Base-by-base conservation (phyloP, 2,797 vertebrate genomes). In the Propithecus perrieri region DNA sequence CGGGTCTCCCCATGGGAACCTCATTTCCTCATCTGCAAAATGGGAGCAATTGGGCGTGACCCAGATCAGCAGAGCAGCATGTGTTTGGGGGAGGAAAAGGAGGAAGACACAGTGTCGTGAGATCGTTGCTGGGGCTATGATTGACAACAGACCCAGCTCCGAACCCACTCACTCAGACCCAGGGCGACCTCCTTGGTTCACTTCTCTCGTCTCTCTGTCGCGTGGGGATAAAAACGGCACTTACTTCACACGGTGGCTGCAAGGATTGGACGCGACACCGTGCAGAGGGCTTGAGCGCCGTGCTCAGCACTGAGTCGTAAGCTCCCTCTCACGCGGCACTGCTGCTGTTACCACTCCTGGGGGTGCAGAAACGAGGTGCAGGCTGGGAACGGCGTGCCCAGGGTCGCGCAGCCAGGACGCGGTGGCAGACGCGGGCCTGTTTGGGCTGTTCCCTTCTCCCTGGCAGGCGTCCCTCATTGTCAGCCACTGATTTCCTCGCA, bases 381-480 rank as follows among this genome's bases (percentile, higher is more conserved):
- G 87, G 38, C 33, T 13, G 30, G 30, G 30, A 48, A 48, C 2
- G 5, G 57, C 13, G 1, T 9, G 33, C 69, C 75, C 94, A 67
- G 89, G 95, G 94, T 97, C 92, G 0, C 43, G 1, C 33, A 18
- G 75, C 3, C 7, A 91, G 89, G 41, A 7, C 55, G 80, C 15
- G 3, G 74, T 6, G 22, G 50, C 85, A 79, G 78, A 59, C 20
- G 22, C 80, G 48, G 61, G 78, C 92, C 92, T 86, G 3, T 71
- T 81, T 88, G 1, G 94, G 85, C 81, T 95, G 57, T 72, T 48
- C 78, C 43, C 55, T 93, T 26, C 65, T 79, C 80, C 0, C 75
- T 92, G 93, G 93, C 91, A 50, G 53, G 4, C 2, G 0, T 59
- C 57, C 59, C 69, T 0, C 0, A 72, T 33, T 48, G 75, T 46